Evolutionary conservation across 2,888 invertebrate species (phyloP), one percentile per base, ranked within the genome.

Genomic region (Lasius fuliginosus): DNA sequence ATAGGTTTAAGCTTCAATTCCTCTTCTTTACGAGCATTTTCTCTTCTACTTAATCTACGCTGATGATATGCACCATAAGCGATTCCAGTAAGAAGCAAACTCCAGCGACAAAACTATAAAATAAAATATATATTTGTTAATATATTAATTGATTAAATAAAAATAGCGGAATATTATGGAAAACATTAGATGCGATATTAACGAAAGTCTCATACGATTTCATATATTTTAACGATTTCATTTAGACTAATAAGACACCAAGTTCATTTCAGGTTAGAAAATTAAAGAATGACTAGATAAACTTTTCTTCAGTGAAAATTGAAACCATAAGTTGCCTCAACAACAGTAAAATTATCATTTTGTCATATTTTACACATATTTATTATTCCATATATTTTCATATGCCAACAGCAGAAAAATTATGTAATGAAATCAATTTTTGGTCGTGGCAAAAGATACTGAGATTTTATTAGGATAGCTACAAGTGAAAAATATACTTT

Each of bases 31-130:
- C 96, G 92, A 84, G 95, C 96, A 3, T 95, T 95, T 92, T 97
- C 98, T 93, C 96, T 97, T 94, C 96, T 97, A 49, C 97, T 96
- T 1, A 97, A 95, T 76, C 97, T 96, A 93, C 94, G 96, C 89
- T 98, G 97, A 94, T 97, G 96, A 94, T 97, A 96, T 0, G 97
- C 96, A 74, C 98, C 98, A 90, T 98, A 98, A 0, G 96, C 93
- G 87, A 98, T 95, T 46, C 98, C 98, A 0, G 96, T 95, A 0
- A 96, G 94, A 3, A 98, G 96, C 92, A 98, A 96, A 82, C 97
- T 97, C 98, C 98, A 98, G 93, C 98, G 96, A 84, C 97, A 97
- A 92, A 98, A 98, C 98, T 98, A 94, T 12, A 83, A 42, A 36
- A 69, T 42, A 56, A 18, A 62, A 6, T 53, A 65, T 42, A 49